Percentiles rank a stretch among this genome's conserved stretches.
phyloP scores from a whole-genome alignment of 2,113 vertebrate genomes.

The Paedocypris sp. region DNA sequence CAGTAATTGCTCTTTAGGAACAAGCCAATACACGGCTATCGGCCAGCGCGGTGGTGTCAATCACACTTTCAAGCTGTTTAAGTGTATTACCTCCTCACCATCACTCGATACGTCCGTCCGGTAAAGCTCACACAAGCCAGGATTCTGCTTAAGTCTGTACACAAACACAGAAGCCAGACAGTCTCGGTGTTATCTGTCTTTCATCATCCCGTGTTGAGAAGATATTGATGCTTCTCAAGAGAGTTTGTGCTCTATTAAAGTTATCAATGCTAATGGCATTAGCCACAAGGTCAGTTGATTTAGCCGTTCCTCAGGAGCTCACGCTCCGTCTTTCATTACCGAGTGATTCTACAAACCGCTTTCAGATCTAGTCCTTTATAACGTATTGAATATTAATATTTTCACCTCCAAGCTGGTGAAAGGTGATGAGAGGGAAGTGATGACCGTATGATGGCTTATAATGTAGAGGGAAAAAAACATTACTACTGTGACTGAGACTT shows the following conservation, averaged over 20 bases:
- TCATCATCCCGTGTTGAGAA: not conserved
- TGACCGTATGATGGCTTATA: not conserved
- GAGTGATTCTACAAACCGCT: slow-evolving; percentile 8
- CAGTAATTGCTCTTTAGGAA: not conserved
- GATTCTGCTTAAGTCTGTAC: too few relatives aligned
- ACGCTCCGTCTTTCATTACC: slow-evolving; percentile 46
- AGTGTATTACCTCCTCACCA: not conserved
- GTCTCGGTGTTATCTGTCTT: not conserved
- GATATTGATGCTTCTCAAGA: slow-evolving; percentile 5
- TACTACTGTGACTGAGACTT: too few relatives aligned
- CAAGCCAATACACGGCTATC: not conserved
- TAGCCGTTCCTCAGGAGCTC: slow-evolving; percentile 19
- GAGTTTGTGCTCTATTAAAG: slow-evolving; percentile 16
- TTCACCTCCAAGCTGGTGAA: slow-evolving; percentile 5
- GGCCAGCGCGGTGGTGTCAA: not conserved
- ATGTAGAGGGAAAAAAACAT: not conserved
- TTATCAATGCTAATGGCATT: slow-evolving; percentile 57
- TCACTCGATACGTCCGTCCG: not conserved
- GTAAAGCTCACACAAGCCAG: slow-evolving; percentile 14
- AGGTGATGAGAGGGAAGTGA: not conserved
- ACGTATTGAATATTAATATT: slow-evolving; percentile 18
- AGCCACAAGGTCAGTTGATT: slow-evolving; percentile 52
- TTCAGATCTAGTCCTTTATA: slow-evolving; percentile 24
- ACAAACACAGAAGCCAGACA: not conserved
- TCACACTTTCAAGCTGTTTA: not conserved